A percentile compares a stretch with the other conserved stretches of the same genome.
These are phyloP conservation scores for Gonatopus flavifemur DNA, from an alignment of 1,140 invertebrate species.

Conservation along the genomic window DNA sequence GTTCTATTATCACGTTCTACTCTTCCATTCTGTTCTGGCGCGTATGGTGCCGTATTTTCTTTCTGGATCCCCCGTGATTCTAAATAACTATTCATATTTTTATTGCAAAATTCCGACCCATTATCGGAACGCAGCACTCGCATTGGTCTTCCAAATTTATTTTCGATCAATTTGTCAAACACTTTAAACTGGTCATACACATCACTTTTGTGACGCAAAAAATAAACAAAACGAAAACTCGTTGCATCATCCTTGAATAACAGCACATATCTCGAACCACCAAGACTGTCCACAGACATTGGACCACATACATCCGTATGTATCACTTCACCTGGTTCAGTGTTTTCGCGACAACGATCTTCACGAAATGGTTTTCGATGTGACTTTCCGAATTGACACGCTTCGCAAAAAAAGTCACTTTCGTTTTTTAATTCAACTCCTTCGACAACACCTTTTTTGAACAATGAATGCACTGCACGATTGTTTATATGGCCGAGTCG, in stretches of 20 bases:
- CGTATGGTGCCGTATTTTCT: conserved; percentile 34
- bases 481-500: background rate
- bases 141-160: conserved; percentile 18
- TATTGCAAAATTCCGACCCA: conserved; percentile 13
- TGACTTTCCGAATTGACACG: background rate
- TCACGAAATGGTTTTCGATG: background rate
- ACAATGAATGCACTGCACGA: background rate
- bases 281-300: background rate
- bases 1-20: conserved; percentile 50
- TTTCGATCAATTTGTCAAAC: conserved; percentile 24
- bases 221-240: conserved; percentile 49
- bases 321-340: background rate
- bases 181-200: conserved; percentile 37
- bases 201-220: conserved; percentile 48
- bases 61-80: conserved; percentile 7
- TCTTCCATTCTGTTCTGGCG: conserved; percentile 48
- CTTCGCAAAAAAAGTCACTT: background rate
- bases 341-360: background rate
- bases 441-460: background rate
- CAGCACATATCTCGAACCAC: conserved; percentile 49
- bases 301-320: background rate
- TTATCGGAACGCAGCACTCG: conserved; percentile 22
- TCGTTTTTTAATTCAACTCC: background rate
- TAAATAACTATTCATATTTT: conserved; percentile 1
- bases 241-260: conserved; percentile 53